A percentile compares a stretch with the other conserved stretches of the same genome.
phyloP scores from a whole-genome alignment of 2,113 vertebrate species.

The Antechinus stuartii region DNA sequence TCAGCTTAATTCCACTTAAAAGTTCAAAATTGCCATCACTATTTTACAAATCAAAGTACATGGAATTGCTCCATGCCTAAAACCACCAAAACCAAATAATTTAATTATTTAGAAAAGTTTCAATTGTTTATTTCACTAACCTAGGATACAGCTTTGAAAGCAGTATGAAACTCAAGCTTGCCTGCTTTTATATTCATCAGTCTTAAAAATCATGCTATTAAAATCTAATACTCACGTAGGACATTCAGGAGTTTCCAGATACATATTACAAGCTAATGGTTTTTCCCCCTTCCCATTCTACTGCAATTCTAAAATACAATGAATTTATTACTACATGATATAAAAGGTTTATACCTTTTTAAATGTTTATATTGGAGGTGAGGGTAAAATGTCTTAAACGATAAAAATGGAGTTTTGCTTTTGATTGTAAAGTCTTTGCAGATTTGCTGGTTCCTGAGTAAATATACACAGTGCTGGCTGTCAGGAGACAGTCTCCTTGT shows the following conservation, averaged over 20 bases:
- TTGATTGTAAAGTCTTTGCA: constrained; percentile 77
- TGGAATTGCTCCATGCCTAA: constrained; percentile 75
- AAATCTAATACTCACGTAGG: constrained; percentile 79
- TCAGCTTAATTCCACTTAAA: constrained; percentile 72
- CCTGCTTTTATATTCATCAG: constrained; percentile 62
- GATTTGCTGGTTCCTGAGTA: constrained; percentile 83
- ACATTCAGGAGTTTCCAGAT: constrained; percentile 76
- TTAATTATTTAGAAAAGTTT: constrained; percentile 77
- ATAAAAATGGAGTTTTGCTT: constrained; percentile 72
- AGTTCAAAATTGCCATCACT: constrained; percentile 72
- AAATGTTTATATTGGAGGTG: constrained; percentile 74
- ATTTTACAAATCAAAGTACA: constrained; percentile 70
- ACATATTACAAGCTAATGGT: constrained; percentile 72
- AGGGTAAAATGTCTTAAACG: constrained; percentile 75
- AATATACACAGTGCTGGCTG: constrained; percentile 81
- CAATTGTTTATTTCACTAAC: constrained; percentile 73
- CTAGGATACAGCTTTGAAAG: constrained; percentile 74
- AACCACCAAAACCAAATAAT: constrained; percentile 78
- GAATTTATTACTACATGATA: constrained; percentile 67
- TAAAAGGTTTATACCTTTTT: constrained; percentile 75
- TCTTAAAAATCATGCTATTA: constrained; percentile 70
- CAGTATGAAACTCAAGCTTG: constrained; percentile 69
- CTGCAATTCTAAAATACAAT: constrained; percentile 63
- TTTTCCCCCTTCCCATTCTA: constrained; percentile 69
- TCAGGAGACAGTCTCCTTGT: constrained; percentile 74